Evolutionary conservation across 2,888 invertebrate genomes (phyloP), one percentile per base, ranked within the genome.

Genomic region (Mimumesa dahlbomi): DNA sequence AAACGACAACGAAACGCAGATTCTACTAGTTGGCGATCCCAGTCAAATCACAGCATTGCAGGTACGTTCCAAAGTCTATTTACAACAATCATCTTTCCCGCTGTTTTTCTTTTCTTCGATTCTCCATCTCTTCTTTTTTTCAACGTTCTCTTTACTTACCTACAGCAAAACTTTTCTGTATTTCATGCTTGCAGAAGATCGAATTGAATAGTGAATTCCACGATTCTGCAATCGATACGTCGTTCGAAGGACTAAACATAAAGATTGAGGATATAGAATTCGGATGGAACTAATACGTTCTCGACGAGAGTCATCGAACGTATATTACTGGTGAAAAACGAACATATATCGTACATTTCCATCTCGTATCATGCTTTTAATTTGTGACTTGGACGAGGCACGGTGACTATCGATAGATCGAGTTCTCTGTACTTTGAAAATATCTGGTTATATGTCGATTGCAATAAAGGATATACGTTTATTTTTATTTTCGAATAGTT

Each of bases 211-310:
- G 85, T 43, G 82, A 66, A 64, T 84, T 86, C 43, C 85, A 85
- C 34, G 82, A 86, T 45, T 77, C 82, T 52, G 70, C 67, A 18
- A 86, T 88, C 18, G 87, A 88, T 59, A 82, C 85, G 6, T 79
- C 86, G 2, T 82, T 88, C 54, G 87, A 87, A 73, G 86, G 82
- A 58, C 71, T 88, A 52, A 88, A 88, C 48, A 84, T 87, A 31
- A 88, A 86, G 71, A 85, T 87, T 50, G 88, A 85, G 49, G 87
- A 85, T 45, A 86, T 88, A 75, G 87, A 83, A 70, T 83, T 88
- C 58, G 85, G 83, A 49, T 87, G 88, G 87, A 82, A 83, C 63
- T 79, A 64, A 34, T 48, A 31, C 14, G 13, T n/a, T 4, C 16
- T n/a, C 31, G n/a, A n/a, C n/a, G n/a, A n/a, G n/a, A n/a, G n/a